phyloP scores from a whole-genome alignment of 2,797 vertebrate species.

The Enteromius paludinosus region DNA sequence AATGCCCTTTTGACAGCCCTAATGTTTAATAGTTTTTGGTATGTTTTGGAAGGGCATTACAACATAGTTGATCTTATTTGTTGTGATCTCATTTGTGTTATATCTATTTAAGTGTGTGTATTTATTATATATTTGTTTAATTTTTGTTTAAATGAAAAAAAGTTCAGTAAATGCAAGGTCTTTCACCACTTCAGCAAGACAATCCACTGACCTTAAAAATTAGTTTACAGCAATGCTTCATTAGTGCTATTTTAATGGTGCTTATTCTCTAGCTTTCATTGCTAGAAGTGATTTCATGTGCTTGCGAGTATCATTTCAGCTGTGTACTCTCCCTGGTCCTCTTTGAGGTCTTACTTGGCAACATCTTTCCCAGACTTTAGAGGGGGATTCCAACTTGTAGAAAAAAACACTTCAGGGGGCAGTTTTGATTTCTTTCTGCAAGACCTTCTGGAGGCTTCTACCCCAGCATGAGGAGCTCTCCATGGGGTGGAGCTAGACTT shows the following conservation, averaged over 20 bases:
- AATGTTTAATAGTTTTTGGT: no score
- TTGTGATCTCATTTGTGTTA: no score
- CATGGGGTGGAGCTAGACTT: conserved; percentile 32
- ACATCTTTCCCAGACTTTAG: conserved; percentile 8
- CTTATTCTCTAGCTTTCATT: not conserved
- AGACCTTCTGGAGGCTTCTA: conserved; percentile 30
- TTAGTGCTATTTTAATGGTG: not conserved
- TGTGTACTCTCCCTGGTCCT: not conserved
- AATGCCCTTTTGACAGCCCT: no score
- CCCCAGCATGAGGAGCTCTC: conserved; percentile 17
- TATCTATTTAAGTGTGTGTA: no score
- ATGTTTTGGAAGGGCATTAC: no score
- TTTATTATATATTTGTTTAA: no score
- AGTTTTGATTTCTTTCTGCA: conserved; percentile 31
- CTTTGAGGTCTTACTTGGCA: conserved; percentile 23
- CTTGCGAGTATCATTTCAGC: not conserved
- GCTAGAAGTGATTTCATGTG: not conserved
- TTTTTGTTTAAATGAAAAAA: no score
- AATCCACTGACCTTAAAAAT: not conserved
- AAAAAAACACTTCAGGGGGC: conserved; percentile 17
- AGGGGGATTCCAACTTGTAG: conserved; percentile 29
- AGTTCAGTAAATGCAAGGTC: no score
- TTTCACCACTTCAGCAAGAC: not conserved
- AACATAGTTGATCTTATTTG: no score
- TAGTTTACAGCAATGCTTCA: not conserved